Base-by-base conservation (phyloP, 2,888 invertebrate genomes). In the Stegana nigrithorax region DNA sequence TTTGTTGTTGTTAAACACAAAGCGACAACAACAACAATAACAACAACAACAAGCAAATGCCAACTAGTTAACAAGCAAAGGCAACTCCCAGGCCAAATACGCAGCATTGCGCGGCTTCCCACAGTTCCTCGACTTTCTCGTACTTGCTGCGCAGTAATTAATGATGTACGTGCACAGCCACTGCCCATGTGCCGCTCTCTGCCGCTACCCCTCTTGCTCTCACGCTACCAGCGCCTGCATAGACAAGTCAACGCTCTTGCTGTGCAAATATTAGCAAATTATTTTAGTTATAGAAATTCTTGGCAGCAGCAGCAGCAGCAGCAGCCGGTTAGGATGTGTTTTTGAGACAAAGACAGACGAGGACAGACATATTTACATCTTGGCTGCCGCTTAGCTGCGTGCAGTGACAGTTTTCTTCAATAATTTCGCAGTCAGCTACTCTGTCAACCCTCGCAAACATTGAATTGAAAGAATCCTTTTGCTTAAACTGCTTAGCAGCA, bases 211-310 rank as follows among this genome's bases (percentile, higher is more conserved):
- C n/a, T n/a, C n/a, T n/a, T n/a, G n/a, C n/a, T n/a, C n/a, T n/a
- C n/a, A n/a, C n/a, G n/a, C n/a, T n/a, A n/a, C n/a, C n/a, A n/a
- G n/a, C n/a, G n/a, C n/a, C n/a, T n/a, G n/a, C n/a, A n/a, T n/a
- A n/a, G n/a, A n/a, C n/a, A n/a, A n/a, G n/a, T n/a, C n/a, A n/a
- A n/a, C n/a, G n/a, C n/a, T n/a, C n/a, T n/a, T n/a, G n/a, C 67
- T 73, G 39, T 73, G 81, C 75, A 81, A 78, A 81, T 79, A 81
- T 79, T 78, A 71, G 75, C 80, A 73, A 80, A 81, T 81, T 78
- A 73, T 74, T 79, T 73, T 75, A 75, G 78, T 74, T 77, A 77
- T 71, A 60, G 66, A 68, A 67, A 73, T 78, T 73, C 71, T 70
- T 42, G 51, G 19, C 32, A n/a, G 14, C 12, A 23, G 23, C 4